phyloP scores from a whole-genome alignment of 2,888 invertebrate genomes.

The Megalurothrips usitatus region DNA sequence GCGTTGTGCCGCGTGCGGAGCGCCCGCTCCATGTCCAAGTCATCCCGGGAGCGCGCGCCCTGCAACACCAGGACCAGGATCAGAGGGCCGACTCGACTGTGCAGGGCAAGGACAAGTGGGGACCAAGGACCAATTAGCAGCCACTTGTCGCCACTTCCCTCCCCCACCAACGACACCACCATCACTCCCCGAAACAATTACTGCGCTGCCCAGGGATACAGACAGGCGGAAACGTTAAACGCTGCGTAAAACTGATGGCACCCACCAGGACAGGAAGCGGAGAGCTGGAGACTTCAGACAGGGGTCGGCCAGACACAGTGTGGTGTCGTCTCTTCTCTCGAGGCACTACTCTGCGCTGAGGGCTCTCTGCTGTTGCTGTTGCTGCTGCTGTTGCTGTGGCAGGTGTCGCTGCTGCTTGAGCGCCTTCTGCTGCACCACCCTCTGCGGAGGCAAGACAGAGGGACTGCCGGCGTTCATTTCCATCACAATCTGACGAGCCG shows the following conservation, averaged over 20 bases:
- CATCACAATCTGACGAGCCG: constrained; percentile 78
- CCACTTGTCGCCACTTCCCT: not conserved
- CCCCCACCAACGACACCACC: not conserved
- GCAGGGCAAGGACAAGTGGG: not conserved
- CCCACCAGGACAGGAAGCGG: constrained; percentile 34
- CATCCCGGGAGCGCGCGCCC: constrained; percentile 66
- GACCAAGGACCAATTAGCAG: not conserved
- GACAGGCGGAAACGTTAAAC: not conserved
- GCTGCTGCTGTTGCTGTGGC: constrained; percentile 45
- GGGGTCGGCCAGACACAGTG: constrained; percentile 59
- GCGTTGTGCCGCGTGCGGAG: constrained; percentile 64
- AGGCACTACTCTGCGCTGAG: constrained; percentile 62
- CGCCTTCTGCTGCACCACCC: constrained; percentile 46
- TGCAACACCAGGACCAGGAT: constrained; percentile 38
- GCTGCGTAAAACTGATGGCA: not conserved
- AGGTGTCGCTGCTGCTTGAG: constrained; percentile 50
- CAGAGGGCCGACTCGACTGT: no score
- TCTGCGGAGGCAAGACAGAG: constrained; percentile 12
- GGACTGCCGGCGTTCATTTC: constrained; percentile 57
- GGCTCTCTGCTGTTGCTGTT: constrained; percentile 51
- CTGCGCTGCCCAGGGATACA: not conserved
- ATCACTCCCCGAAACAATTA: not conserved
- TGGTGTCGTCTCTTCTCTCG: constrained; percentile 80
- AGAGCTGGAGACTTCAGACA: constrained; percentile 37
- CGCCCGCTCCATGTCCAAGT: constrained; percentile 82